These are phyloP conservation scores for Sclerodermus sp. DNA, from an alignment of 2,888 invertebrate genomes.

Conservation along the genomic window DNA sequence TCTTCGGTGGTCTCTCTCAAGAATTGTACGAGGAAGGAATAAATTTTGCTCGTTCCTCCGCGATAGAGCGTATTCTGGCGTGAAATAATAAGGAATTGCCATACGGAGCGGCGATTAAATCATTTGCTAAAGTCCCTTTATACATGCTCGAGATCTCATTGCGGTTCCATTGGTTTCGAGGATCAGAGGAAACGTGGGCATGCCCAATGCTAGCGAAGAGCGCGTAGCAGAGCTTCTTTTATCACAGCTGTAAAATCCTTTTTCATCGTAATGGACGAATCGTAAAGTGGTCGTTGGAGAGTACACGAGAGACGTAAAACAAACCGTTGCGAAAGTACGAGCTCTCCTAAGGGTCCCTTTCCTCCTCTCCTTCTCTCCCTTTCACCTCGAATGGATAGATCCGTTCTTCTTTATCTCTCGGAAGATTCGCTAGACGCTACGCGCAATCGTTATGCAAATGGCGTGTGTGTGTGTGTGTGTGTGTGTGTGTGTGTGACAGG, in stretches of 20 bases:
- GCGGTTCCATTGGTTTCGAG: neutral
- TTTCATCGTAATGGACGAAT: constrained; percentile 10
- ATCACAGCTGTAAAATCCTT: neutral
- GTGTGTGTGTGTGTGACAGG: too few species aligned
- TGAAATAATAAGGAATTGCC: too few species aligned
- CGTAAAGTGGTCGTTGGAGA: constrained; percentile 11
- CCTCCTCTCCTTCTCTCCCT: neutral
- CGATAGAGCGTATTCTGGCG: too few species aligned
- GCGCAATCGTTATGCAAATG: too few species aligned
- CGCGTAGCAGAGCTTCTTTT: neutral
- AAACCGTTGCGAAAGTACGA: constrained; percentile 7
- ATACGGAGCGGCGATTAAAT: too few species aligned
- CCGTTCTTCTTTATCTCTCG: too few species aligned
- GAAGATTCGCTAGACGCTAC: too few species aligned
- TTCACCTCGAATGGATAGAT: neutral
- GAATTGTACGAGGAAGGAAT: too few species aligned
- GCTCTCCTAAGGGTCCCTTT: neutral
- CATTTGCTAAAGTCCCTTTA: too few species aligned
- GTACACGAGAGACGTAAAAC: constrained; percentile 15
- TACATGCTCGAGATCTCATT: neutral
- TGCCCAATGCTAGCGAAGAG: neutral
- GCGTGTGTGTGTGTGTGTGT: too few species aligned
- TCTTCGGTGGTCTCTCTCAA: too few species aligned
- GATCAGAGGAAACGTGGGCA: neutral
- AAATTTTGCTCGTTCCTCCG: too few species aligned